A percentile compares a stretch with the other conserved stretches of the same genome.
phyloP scores from a whole-genome alignment of 2,888 invertebrate species.

The Xanthostigma xanthostigma region DNA sequence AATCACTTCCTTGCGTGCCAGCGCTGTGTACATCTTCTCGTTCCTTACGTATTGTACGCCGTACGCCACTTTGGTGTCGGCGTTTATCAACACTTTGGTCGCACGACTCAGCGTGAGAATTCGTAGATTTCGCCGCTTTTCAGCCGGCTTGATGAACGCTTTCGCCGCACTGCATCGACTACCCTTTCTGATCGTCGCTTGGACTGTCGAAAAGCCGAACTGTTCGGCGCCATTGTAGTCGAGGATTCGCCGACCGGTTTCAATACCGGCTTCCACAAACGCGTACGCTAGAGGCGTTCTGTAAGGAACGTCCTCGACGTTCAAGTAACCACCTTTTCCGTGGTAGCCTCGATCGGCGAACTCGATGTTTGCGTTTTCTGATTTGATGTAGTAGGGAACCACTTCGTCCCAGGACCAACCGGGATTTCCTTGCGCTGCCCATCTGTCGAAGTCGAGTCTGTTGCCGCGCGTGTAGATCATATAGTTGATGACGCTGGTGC shows the following conservation, averaged over 20 bases:
- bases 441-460: constrained; percentile 47
- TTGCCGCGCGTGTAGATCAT: constrained; percentile 66
- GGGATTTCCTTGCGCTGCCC: constrained; percentile 50
- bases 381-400: constrained; percentile 42
- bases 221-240: constrained; percentile 29
- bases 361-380: constrained; percentile 35
- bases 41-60: constrained; percentile 29
- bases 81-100: constrained; percentile 39
- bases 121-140: constrained; percentile 39
- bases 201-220: constrained; percentile 27
- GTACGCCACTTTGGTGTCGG: constrained; percentile 25
- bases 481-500: constrained; percentile 43
- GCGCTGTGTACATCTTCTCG: constrained; percentile 16
- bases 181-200: constrained; percentile 33
- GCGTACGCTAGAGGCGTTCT: constrained; percentile 27
- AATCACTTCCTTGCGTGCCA: constrained; percentile 37
- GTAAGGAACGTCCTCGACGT: constrained; percentile 42
- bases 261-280: constrained; percentile 25
- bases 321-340: constrained; percentile 42
- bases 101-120: constrained; percentile 38
- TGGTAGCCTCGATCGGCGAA: constrained; percentile 33
- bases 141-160: constrained; percentile 40
- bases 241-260: constrained; percentile 26
- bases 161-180: constrained; percentile 38
- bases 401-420: constrained; percentile 49